Base-by-base conservation (phyloP, 2,113 vertebrate genomes). In the Corvus hawaiiensis region DNA sequence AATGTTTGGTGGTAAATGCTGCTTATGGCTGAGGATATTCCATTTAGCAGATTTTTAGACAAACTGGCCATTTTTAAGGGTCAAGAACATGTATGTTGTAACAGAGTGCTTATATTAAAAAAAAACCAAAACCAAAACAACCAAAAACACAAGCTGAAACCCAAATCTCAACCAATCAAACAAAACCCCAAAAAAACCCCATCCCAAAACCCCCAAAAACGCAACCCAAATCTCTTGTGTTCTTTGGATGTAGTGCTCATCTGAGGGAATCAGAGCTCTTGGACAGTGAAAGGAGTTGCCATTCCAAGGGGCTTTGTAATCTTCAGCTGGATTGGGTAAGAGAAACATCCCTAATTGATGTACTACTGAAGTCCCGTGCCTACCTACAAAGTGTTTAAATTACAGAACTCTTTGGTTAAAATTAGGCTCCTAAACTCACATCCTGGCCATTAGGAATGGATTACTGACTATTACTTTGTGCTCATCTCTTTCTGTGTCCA, bases 141-240 rank as follows among this genome's bases (percentile, higher is more conserved):
- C 6, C 3, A 26, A 44, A 59, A 37, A 1, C 9, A 37, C 24
- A 63, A 81, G 13, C 17, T 10, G 44, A 84, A 44, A 3, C 2
- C 43, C 20, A 24, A 69, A 62, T 44, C 12, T 14, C 16, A 68
- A 26, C 16, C 7, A 55, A 55, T 19, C 5, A 32, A 77, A 73
- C 1, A 17, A 72, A 41, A 7, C 11, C 24, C 10, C 6, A 4
- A 13, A 48, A 28, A 79, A 30, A 2, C 0, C 3, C 11, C 7
- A 33, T 28, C 16, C 7, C 28, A 79, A 39, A 39, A 41, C 3
- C 0, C 2, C 11, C 21, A 18, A 2, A 69, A 52, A 14, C 5
- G 7, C 7, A 2, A 44, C 6, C 4, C 18, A 7, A 10, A 61
- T 61, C 44, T 41, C 2, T 23, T 41, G 8, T 3, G 1, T 41